phyloP scores from a whole-genome alignment of 2,888 invertebrate genomes.

The Drosophila antonietae region DNA sequence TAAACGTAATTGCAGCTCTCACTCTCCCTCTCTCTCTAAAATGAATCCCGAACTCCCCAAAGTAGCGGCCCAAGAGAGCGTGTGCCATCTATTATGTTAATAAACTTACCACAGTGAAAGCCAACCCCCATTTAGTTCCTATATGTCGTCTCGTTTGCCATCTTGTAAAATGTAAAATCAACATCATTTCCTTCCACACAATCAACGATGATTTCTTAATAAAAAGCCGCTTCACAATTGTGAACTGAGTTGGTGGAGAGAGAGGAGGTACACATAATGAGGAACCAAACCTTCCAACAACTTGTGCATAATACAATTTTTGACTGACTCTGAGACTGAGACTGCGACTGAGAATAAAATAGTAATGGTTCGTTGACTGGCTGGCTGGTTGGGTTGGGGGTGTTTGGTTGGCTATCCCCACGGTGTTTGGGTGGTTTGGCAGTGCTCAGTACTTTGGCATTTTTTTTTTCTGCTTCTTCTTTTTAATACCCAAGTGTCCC shows the following conservation, averaged over 20 bases:
- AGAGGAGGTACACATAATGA: conserved; percentile 30
- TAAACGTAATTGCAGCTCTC: conserved; percentile 47
- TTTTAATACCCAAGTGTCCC: conserved; percentile 77
- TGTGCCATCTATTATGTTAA: conserved; percentile 70
- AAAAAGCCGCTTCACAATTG: conserved; percentile 56
- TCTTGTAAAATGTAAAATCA: conserved; percentile 74
- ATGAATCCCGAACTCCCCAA: conserved; percentile 40
- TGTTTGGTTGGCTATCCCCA: conserved; percentile 24
- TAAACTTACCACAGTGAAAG: conserved; percentile 61
- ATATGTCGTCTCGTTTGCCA: conserved; percentile 38
- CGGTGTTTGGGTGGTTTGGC: conserved; percentile 35
- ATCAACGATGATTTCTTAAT: conserved; percentile 80
- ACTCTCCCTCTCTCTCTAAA: background rate
- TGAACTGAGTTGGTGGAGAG: background rate
- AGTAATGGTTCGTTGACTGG: conserved; percentile 75
- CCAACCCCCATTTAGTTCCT: conserved; percentile 40
- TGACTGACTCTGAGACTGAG: conserved; percentile 47
- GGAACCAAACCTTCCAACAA: conserved; percentile 42
- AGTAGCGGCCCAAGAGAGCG: conserved; percentile 45
- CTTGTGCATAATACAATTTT: conserved; percentile 74
- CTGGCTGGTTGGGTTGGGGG: conserved; percentile 39
- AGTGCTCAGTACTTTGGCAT: conserved; percentile 60
- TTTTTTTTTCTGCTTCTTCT: conserved; percentile 63
- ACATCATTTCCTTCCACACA: conserved; percentile 79
- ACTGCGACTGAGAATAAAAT: conserved; percentile 48